Evolutionary conservation across 2,797 vertebrate species (phyloP), one percentile per base, ranked within the genome.

Genomic region (Notamacropus eugenii): DNA sequence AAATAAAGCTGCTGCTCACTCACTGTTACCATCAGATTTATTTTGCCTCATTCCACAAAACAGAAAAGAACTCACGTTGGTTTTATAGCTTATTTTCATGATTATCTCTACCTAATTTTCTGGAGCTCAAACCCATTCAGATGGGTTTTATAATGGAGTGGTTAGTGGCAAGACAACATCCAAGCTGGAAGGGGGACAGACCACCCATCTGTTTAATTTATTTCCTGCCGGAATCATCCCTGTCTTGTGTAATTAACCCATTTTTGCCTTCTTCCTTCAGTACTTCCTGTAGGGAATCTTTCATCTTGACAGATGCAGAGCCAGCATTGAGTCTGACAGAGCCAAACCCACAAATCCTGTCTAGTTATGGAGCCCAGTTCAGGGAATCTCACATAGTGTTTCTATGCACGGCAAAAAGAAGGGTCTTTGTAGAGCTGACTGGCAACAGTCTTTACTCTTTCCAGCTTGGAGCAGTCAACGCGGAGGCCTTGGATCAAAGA

Each of bases 61-160:
- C 0, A 74, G 34, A 92, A 96, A 91, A 93, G 59, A 91, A 92
- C 93, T 97, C 92, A 28, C 95, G 92, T 96, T 96, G 96, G 67
- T 87, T 94, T 97, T 97, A 98, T 94, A 91, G 94, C 92, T 94
- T 93, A 90, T 96, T 98, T 98, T 97, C 95, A 58, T 96, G 58
- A 97, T 98, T 97, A 97, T 98, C 97, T 94, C 96, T 96, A 95
- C 92, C 97, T 96, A 94, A 97, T 97, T 98, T 98, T 97, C 97
- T 97, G 96, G 93, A 96, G 96, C 96, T 96, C 97, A 97, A 97
- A 98, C 96, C 94, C 96, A 97, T 97, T 96, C 14, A 11, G 95
- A 94, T 97, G 97, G 95, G 56, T 98, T 67, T 98, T 98, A 97
- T 97, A 97, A 97, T 95, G 95, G 40, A 31, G 93, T 93, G 19